These are phyloP conservation scores for Drosophila bifasciata DNA, from an alignment of 1,140 invertebrate species.

Conservation along the genomic window DNA sequence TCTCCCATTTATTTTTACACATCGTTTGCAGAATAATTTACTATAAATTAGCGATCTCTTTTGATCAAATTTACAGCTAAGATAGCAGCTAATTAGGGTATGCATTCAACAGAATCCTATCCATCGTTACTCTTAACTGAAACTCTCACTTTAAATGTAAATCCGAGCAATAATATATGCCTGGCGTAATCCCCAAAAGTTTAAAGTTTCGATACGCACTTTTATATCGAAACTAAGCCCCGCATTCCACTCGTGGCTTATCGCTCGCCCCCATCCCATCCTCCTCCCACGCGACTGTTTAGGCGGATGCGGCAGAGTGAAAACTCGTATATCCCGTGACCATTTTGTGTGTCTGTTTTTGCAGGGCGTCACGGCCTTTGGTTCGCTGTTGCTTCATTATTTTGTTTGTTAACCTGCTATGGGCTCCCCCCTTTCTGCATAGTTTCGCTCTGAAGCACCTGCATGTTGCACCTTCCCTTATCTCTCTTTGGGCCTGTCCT, in stretches of 20 bases:
- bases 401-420: conserved; percentile 59
- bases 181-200: too few relatives aligned
- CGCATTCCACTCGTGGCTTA: conserved; percentile 3
- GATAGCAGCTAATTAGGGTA: too few relatives aligned
- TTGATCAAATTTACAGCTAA: too few relatives aligned
- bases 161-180: too few relatives aligned
- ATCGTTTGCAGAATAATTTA: too few relatives aligned
- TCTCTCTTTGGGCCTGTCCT: background rate
- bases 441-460: conserved; percentile 24
- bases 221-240: background rate
- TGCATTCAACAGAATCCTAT: too few relatives aligned
- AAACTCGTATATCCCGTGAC: conserved; percentile 28
- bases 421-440: background rate
- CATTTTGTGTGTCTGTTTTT: conserved; percentile 14
- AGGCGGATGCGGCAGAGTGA: conserved; percentile 11
- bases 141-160: too few relatives aligned
- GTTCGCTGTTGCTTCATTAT: conserved; percentile 71
- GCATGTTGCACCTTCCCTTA: background rate
- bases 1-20: too few relatives aligned
- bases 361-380: conserved; percentile 26
- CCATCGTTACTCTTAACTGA: too few relatives aligned
- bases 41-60: too few relatives aligned
- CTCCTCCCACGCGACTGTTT: background rate
- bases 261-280: background rate
- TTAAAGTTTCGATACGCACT: background rate